These are phyloP conservation scores for Embiotoca jacksoni DNA, from an alignment of 2,113 vertebrate genomes.

Conservation along the genomic window DNA sequence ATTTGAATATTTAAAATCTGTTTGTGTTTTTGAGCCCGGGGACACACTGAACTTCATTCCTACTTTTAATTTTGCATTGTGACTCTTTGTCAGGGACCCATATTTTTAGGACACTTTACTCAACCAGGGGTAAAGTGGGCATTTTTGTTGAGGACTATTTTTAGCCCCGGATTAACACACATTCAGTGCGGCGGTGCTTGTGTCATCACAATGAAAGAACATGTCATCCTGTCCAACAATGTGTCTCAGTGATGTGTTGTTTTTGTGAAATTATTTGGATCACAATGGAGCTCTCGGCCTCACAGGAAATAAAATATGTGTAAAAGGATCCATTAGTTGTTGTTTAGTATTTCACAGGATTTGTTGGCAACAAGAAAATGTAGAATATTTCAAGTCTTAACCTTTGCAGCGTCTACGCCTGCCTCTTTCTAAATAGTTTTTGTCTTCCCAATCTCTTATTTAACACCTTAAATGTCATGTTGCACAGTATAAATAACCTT, in stretches of 20 bases:
- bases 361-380: background rate
- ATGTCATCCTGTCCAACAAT: slow-evolving; percentile 1
- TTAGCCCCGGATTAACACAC: background rate
- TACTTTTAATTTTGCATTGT: too few species aligned
- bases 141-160: slow-evolving; percentile 1
- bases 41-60: background rate
- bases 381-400: background rate
- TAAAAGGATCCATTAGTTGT: background rate
- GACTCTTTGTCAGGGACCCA: background rate
- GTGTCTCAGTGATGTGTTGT: background rate
- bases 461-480: slow-evolving; percentile 11
- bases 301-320: background rate
- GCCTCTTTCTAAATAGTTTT: background rate
- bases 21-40: slow-evolving; percentile 14
- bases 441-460: slow-evolving; percentile 10
- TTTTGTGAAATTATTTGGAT: background rate
- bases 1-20: background rate
- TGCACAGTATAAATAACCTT: slow-evolving; percentile 19
- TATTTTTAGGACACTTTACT: background rate
- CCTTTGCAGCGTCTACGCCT: background rate
- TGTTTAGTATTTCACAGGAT: background rate
- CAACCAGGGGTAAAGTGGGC: background rate
- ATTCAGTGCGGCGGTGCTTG: background rate
- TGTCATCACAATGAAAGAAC: background rate
- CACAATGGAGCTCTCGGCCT: too few species aligned